A percentile compares a stretch with the other conserved stretches of the same genome.
Evolutionary conservation across 1,140 invertebrate genomes (phyloP).

Genomic region (Andrena cerasifolii): DNA sequence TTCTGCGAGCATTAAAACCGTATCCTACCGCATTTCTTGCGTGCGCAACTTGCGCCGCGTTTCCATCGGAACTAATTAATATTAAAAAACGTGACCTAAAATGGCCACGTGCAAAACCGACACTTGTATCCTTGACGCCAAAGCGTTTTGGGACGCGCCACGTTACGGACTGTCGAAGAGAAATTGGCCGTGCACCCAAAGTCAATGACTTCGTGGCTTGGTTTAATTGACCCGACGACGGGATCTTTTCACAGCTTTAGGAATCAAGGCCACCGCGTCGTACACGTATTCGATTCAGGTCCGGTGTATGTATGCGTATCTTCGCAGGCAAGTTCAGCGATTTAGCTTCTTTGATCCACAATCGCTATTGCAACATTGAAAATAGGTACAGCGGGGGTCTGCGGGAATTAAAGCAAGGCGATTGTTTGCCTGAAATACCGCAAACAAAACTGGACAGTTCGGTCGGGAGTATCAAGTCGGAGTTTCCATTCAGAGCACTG

Average conservation of each 20-base stretch:
- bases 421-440: not conserved
- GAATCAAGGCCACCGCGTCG: slow-evolving; percentile 67
- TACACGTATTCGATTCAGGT: slow-evolving; percentile 24
- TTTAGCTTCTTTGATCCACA: too few species aligned
- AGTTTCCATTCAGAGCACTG: not conserved
- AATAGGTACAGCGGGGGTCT: not conserved
- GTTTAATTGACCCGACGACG: slow-evolving; percentile 71
- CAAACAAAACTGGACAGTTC: not conserved
- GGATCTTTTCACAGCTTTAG: slow-evolving; percentile 69
- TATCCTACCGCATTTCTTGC: too few species aligned
- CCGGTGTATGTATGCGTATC: not conserved
- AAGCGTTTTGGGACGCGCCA: slow-evolving; percentile 19
- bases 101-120: not conserved
- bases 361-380: too few species aligned
- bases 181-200: slow-evolving; percentile 66
- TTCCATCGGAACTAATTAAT: not conserved
- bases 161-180: slow-evolving; percentile 48
- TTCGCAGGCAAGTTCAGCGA: too few species aligned
- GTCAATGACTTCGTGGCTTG: slow-evolving; percentile 74
- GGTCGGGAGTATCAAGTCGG: not conserved
- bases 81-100: not conserved
- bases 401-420: not conserved
- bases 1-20: too few species aligned
- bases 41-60: too few species aligned
- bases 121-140: not conserved